phyloP scores from a whole-genome alignment of 2,888 invertebrate species.

The Drosophila crucigera region DNA sequence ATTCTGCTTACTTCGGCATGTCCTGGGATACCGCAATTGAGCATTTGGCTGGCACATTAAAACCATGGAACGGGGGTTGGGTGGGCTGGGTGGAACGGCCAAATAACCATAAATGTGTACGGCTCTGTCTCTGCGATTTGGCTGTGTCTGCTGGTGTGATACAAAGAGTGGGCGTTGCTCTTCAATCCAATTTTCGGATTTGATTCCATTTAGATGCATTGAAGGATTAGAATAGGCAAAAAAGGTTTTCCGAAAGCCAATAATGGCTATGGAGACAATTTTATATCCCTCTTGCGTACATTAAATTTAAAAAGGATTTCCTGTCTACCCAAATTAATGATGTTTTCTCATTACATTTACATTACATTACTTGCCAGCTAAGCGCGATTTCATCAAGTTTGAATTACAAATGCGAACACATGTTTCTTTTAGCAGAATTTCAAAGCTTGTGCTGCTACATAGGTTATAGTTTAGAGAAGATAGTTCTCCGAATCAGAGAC shows the following conservation, averaged over 20 bases:
- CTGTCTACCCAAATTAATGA: slow-evolving; percentile 74
- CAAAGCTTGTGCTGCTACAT: slow-evolving; percentile 1
- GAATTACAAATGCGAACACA: slow-evolving; percentile 56
- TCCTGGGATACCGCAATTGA: slow-evolving; percentile 82
- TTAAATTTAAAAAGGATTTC: slow-evolving; percentile 79
- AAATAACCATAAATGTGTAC: slow-evolving; percentile 54
- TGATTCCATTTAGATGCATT: slow-evolving; percentile 77
- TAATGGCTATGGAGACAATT: slow-evolving; percentile 74
- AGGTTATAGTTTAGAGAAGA: neutral
- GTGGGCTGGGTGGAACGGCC: slow-evolving; percentile 25
- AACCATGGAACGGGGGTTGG: slow-evolving; percentile 25
- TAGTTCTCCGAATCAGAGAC: neutral
- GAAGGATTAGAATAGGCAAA: slow-evolving; percentile 72
- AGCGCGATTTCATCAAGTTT: slow-evolving; percentile 21
- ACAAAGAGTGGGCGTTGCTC: slow-evolving; percentile 77
- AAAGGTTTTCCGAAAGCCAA: slow-evolving; percentile 62
- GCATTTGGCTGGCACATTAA: slow-evolving; percentile 77
- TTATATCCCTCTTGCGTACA: slow-evolving; percentile 79
- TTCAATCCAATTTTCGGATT: slow-evolving; percentile 82
- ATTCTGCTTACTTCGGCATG: slow-evolving; percentile 72
- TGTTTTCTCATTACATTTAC: slow-evolving; percentile 84
- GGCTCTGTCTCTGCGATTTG: slow-evolving; percentile 2
- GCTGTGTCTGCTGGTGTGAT: slow-evolving; percentile 32
- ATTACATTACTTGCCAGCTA: slow-evolving; percentile 82
- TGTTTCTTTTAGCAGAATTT: slow-evolving; percentile 28